Evolutionary conservation across 2,888 invertebrate genomes (phyloP).

Genomic region (Euzetes globulus): DNA sequence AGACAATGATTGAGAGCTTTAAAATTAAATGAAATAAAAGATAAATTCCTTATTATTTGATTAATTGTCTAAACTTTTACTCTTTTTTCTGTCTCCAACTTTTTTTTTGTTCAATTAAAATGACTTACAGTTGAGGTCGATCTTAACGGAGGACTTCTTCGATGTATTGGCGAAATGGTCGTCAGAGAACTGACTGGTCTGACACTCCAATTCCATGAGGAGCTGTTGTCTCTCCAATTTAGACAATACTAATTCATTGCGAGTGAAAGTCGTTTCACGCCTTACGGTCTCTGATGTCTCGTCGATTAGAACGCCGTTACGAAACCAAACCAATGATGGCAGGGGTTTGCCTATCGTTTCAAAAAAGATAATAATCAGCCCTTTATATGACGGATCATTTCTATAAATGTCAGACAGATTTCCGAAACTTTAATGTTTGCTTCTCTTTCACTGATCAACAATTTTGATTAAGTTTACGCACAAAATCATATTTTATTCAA

Average conservation of each 20-base stretch:
- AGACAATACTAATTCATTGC: constrained; percentile 16
- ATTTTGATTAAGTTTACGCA: too few relatives aligned
- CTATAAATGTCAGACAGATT: too few relatives aligned
- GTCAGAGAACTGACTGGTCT: background rate
- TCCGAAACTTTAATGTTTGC: too few relatives aligned
- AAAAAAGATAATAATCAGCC: background rate
- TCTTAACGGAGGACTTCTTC: background rate
- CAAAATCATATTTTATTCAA: too few relatives aligned
- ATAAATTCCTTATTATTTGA: too few relatives aligned
- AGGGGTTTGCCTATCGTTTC: constrained; percentile 3
- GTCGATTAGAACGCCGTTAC: constrained; percentile 6
- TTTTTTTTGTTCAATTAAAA: too few relatives aligned
- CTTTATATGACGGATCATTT: too few relatives aligned
- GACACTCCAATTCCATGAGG: constrained; percentile 26
- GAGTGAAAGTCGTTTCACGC: background rate
- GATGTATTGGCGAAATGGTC: constrained; percentile 2
- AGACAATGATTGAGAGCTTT: too few relatives aligned
- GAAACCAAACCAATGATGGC: constrained; percentile 16
- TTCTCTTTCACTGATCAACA: too few relatives aligned
- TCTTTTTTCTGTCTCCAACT: too few relatives aligned
- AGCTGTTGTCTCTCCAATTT: constrained; percentile 12
- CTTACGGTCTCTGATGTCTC: background rate
- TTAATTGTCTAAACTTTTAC: too few relatives aligned
- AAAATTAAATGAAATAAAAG: too few relatives aligned
- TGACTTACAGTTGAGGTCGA: constrained; percentile 23